A percentile compares a stretch with the other conserved stretches of the same genome.
Conservation (phyloP, 92 coral and sea anemone species). For the Palythoa caribaeorum region DNA sequence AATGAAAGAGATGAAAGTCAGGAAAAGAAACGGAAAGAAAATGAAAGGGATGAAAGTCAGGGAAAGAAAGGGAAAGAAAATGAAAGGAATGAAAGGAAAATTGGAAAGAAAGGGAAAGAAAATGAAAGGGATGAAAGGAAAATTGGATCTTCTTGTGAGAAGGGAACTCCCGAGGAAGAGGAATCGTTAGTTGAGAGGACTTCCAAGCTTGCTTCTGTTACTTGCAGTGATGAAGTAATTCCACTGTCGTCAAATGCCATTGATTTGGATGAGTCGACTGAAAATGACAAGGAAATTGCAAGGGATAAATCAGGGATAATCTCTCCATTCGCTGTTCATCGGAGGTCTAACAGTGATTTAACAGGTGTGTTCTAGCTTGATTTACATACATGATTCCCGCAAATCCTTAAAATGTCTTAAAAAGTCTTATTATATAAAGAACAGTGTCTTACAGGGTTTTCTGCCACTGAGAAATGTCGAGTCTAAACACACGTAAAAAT, state of each 20-base stretch:
- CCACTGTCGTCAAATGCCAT: slow-evolving; percentile 3
- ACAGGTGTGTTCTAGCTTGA: slow-evolving; percentile 11
- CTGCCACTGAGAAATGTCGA: too few relatives aligned
- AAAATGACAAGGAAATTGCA: background rate
- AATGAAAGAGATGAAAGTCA: background rate
- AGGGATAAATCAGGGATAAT: slow-evolving; percentile 8
- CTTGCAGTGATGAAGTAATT: slow-evolving; percentile 18
- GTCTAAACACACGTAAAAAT: too few relatives aligned
- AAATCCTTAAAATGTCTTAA: too few relatives aligned
- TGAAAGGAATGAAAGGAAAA: background rate
- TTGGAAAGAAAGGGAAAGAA: background rate
- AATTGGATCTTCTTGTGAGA: background rate
- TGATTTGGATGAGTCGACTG: background rate
- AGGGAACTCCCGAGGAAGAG: slow-evolving; percentile 18
- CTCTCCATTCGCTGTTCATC: slow-evolving; percentile 20
- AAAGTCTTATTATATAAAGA: too few relatives aligned
- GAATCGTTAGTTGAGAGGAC: slow-evolving; percentile 7
- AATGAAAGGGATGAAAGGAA: background rate
- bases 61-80: background rate
- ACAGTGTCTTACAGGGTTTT: too few relatives aligned
- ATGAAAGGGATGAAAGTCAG: too few relatives aligned
- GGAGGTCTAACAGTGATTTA: slow-evolving; percentile 61
- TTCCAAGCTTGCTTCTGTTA: slow-evolving; percentile 20
- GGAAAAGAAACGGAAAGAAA: background rate
- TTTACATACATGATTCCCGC: too few relatives aligned